Evolutionary conservation across 2,888 invertebrate species (phyloP), one percentile per base, ranked within the genome.

Genomic region (Lycaena phlaeas): DNA sequence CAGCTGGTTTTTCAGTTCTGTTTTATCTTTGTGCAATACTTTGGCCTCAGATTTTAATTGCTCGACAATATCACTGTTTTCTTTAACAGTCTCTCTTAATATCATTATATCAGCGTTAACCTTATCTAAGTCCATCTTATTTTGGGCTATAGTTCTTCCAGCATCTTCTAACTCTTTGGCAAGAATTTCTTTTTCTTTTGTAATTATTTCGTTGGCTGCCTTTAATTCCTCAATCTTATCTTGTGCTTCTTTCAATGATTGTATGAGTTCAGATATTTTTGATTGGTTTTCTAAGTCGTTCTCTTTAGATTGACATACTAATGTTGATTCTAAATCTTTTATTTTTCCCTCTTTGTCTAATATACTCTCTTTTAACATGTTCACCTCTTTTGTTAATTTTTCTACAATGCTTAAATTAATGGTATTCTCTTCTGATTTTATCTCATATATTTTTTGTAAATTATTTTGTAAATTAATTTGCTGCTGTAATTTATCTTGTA

Each of bases 71-170:
- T 54, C 48, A 2, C 63, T 60, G 18, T 74, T 65, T 10, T 77
- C 67, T 31, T 69, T 70, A 0, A 74, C 53, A 1, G 69, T 59
- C 46, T 73, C 66, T 49, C 59, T 67, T n/a, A 82, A 51, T n/a
- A 63, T 49, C 9, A 70, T 42, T 43, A 74, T 64, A 41, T 82
- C 74, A 3, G 68, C 56, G 1, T 79, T 61, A 54, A 86, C 70
- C 14, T 58, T 61, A 25, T 74, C 68, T 15, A 86, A 49, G 39
- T 71, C 72, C 2, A 56, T 51, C 29, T 73, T 66, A 43, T 76
- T 75, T 4, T 64, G 56, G 44, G 61, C 62, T 11, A 74, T 64
- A 6, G 60, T 69, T 4, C 61, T 59, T 27, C 61, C 55, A 27
- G 85, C 78, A 38, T 62, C 70, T 53, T 75, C 51, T 46, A 86